Evolutionary conservation across 2,888 invertebrate genomes (phyloP).

Genomic region (Phorcus lineatus): DNA sequence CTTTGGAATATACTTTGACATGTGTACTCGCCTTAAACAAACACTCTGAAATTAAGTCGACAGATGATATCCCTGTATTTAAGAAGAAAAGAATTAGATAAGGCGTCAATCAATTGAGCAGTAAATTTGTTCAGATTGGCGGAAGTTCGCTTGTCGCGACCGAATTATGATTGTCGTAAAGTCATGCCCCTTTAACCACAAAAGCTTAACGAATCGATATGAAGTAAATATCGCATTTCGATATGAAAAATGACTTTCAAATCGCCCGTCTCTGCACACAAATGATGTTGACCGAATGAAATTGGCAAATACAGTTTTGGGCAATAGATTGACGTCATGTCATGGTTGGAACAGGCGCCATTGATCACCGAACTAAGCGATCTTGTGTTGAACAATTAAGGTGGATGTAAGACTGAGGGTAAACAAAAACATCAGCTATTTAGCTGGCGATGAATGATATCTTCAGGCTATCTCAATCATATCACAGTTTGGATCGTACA

Average conservation of each 20-base stretch:
- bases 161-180: neutral
- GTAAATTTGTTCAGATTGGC: neutral
- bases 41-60: too few species aligned
- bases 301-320: constrained; percentile 1
- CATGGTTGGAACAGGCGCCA: neutral
- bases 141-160: neutral
- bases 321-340: constrained; percentile 15
- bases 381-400: neutral
- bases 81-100: too few species aligned
- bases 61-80: too few species aligned
- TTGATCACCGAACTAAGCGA: neutral
- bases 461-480: neutral
- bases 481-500: too few species aligned
- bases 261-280: neutral
- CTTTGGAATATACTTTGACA: too few species aligned
- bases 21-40: too few species aligned
- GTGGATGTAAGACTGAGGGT: neutral
- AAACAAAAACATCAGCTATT: neutral
- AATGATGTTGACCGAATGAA: constrained; percentile 10
- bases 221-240: constrained; percentile 11
- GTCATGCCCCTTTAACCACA: neutral
- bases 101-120: neutral
- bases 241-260: constrained; percentile 13
- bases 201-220: neutral
- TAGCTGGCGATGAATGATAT: neutral